Evolutionary conservation across 2,797 vertebrate species (phyloP), one percentile per base, ranked within the genome.

Genomic region (Triplophysa bombifrons): DNA sequence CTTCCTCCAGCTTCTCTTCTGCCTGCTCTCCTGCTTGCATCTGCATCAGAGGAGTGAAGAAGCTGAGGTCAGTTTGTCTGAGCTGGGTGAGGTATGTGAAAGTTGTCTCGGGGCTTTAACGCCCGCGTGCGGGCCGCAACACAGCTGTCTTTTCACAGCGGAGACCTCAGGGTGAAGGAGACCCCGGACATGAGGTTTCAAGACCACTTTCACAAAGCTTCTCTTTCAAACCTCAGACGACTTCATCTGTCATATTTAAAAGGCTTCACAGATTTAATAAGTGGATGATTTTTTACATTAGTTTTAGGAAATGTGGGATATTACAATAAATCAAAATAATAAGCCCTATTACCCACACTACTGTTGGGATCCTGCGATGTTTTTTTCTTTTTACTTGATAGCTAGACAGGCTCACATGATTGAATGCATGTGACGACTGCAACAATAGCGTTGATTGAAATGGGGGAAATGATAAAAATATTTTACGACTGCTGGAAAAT

Each of bases 11-110:
- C 84, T 73, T 90, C 79, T 93, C 93, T 83, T 93, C 94, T 74
- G 93, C 88, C 82, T 93, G 93, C 71, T 93, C 92, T 83, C 94
- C 92, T 82, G 94, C 91, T 87, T 93, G 93, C 93, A 95, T 94
- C 93, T 95, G 90, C 22, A 48, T 27, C 17, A 51, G 10, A 80
- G 46, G 48, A 67, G 61, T 51, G 46, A 82, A 84, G 79, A 66
- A 61, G n/a, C 16, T 3, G 67, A 74, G 72, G 55, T 67, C 71
- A 60, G 48, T 60, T 20, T 27, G 53, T 64, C 64, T 80, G 69
- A 55, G 46, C 48, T 63, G 60, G 22, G 34, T 76, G 76, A 77
- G 79, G 58, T 74, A 69, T 67, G 65, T 65, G 69, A 66, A 65
- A 55, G 78, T 41, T 61, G 72, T 72, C 44, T 76, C 71, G 65